phyloP scores from a whole-genome alignment of 1,140 invertebrate genomes.

The Leptopilina boulardi region DNA sequence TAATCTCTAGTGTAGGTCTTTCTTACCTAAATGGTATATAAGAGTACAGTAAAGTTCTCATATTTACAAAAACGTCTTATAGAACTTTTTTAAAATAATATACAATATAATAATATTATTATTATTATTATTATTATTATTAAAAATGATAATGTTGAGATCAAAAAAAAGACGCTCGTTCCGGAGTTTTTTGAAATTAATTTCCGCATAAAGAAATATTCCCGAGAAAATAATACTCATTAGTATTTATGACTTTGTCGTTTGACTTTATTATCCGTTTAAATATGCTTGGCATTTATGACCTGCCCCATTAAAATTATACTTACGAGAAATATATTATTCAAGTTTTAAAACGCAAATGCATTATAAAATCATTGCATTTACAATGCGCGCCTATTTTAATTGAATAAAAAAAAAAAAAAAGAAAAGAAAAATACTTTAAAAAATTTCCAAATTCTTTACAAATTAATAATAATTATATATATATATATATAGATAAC shows the following conservation, averaged over 20 bases:
- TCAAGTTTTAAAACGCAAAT: neutral
- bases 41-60: no score
- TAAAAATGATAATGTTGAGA: no score
- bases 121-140: no score
- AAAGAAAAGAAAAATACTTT: neutral
- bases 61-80: no score
- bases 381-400: neutral
- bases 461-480: no score
- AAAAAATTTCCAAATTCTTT: no score
- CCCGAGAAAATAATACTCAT: neutral
- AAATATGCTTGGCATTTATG: constrained; percentile 18
- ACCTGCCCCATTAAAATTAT: constrained; percentile 9
- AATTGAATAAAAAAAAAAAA: neutral
- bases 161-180: no score
- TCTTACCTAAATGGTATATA: no score
- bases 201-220: constrained; percentile 20
- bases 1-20: no score
- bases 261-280: constrained; percentile 19
- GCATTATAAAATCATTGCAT: neutral
- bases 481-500: no score
- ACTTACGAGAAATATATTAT: neutral
- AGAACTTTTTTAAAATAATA: no score
- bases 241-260: constrained; percentile 19
- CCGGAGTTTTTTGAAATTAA: neutral
- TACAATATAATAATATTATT: no score